These are phyloP conservation scores for Pituophis catenifer DNA, from an alignment of 2,113 vertebrate species.

Conservation along the genomic window DNA sequence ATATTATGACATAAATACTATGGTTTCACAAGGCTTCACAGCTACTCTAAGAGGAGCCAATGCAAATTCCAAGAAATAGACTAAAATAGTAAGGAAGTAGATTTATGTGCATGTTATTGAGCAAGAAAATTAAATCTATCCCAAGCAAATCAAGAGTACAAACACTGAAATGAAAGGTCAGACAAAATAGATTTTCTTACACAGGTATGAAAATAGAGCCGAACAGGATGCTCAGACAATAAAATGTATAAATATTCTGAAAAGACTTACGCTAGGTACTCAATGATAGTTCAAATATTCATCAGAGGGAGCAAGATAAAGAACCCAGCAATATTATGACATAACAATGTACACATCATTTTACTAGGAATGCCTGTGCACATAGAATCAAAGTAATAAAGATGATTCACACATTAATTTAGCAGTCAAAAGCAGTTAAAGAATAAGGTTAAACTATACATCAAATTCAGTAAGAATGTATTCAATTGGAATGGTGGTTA, in stretches of 20 bases:
- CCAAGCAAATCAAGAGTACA: neutral
- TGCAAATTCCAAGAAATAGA: neutral
- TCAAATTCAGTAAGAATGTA: neutral
- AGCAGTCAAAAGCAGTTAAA: neutral
- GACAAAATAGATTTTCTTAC: neutral
- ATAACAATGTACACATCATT: neutral
- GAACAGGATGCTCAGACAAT: neutral
- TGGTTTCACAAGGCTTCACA: neutral
- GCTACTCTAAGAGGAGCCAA: neutral
- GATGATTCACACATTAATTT: neutral
- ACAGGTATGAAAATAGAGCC: neutral
- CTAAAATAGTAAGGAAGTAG: neutral
- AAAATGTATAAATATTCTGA: neutral
- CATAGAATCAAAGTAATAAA: neutral
- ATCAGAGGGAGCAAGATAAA: neutral
- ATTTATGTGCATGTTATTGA: neutral
- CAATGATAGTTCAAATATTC: neutral
- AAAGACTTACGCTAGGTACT: neutral
- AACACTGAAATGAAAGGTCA: neutral
- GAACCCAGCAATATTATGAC: neutral
- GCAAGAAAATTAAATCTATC: neutral
- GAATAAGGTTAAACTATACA: neutral
- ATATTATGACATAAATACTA: neutral
- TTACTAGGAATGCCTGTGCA: neutral
- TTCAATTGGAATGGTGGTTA: neutral